Evolutionary conservation across 1,140 invertebrate genomes (phyloP), one percentile per base, ranked within the genome.

Genomic region (Drosophila saltans): DNA sequence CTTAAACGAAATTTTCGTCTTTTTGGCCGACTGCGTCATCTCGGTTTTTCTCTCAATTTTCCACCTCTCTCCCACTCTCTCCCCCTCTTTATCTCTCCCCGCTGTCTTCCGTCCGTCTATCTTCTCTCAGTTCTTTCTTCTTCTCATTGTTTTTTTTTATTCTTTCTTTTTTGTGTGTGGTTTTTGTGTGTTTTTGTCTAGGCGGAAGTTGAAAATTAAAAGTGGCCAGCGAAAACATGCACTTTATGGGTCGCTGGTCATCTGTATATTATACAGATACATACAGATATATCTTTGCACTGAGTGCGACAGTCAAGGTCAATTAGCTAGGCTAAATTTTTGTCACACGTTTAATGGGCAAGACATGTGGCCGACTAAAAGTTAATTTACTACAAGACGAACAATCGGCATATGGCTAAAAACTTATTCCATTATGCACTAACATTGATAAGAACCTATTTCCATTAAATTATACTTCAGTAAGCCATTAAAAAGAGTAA

Each of bases 201-300:
- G 76, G 41, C 81, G 81, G 81, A 84, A 85, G 78, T 85, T 69
- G 69, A 73, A 77, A 74, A 84, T 85, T 84, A 85, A 84, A 83
- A 66, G 8, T 58, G 55, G 78, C 64, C 72, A 78, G 64, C 62
- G 16, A 62, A 69, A 59, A 59, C 21, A 30, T 84, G 81, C 81
- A 81, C 81, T 84, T 85, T 85, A 74, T 84, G 61, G 79, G 70
- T 81, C 79, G 79, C 62, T n/a, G n/a, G 16, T 67, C 33, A 24
- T 52, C 10, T 41, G 39, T 61, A 33, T 40, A 41, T 10, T 36
- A 64, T 57, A 40, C 9, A 16, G 55, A n/a, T 40, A 57, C 41
- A 11, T 65, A 33, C 16, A 6, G 28, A 30, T 57, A 40, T 21
- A 21, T 61, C 55, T 52, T 39, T 66, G 57, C 30, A 28, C 39